Evolutionary conservation across 2,888 invertebrate species (phyloP).

Genomic region (Alviniconcha strummeri): DNA sequence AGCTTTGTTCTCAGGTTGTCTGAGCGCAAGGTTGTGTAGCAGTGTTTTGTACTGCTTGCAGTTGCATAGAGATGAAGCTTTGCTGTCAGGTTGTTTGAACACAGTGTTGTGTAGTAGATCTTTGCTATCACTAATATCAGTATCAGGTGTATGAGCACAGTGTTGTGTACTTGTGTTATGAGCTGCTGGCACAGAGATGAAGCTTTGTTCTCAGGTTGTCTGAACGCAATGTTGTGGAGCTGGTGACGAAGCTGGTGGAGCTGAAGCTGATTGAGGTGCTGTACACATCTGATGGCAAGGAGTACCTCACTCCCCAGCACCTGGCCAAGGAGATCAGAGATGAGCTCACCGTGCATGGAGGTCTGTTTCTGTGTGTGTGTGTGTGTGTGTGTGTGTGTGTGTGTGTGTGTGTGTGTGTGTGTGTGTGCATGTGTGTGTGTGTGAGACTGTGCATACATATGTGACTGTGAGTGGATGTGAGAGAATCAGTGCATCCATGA

Average conservation of each 20-base stretch:
- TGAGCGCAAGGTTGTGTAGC: too few species aligned
- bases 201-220: constrained; percentile 82
- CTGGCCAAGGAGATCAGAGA: constrained; percentile 91
- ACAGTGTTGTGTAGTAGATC: too few species aligned
- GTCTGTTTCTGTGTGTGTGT: constrained; percentile 61
- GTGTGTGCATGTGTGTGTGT: constrained; percentile 10
- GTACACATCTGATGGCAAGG: constrained; percentile 94
- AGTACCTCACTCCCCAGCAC: constrained; percentile 95
- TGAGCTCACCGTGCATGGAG: constrained; percentile 89
- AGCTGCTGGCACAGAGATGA: too few species aligned
- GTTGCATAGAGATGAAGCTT: too few species aligned
- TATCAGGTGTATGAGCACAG: too few species aligned
- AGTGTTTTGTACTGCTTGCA: too few species aligned
- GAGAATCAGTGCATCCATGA: background rate
- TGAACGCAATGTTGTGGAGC: constrained; percentile 97
- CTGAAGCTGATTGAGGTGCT: constrained; percentile 91
- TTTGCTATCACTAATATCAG: too few species aligned
- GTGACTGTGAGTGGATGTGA: background rate
- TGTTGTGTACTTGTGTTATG: too few species aligned
- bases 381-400: constrained; percentile 8
- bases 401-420: constrained; percentile 9
- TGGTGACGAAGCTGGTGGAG: constrained; percentile 90
- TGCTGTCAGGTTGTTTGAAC: too few species aligned
- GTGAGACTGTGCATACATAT: background rate
- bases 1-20: too few species aligned